Percentiles rank a stretch among this genome's conserved stretches.
Evolutionary conservation across 2,797 vertebrate species (phyloP).

Genomic region (Eurystomus glaucurus): DNA sequence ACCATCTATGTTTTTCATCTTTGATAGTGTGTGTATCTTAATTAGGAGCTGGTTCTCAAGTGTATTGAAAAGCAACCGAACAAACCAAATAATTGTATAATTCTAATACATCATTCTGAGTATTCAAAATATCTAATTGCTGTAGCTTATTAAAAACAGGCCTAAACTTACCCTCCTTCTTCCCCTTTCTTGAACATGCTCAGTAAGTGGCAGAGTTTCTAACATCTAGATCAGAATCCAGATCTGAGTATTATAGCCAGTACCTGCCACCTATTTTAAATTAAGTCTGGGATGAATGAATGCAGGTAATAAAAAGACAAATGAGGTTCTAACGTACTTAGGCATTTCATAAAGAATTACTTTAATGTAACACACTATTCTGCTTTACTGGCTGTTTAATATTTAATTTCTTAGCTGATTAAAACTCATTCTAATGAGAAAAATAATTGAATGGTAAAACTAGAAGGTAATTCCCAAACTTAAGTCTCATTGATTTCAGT

Average conservation of each 20-base stretch:
- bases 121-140: conserved; percentile 53
- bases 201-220: neutral
- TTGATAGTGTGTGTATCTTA: conserved; percentile 65
- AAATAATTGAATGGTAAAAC: conserved; percentile 49
- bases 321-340: conserved; percentile 14
- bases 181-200: neutral
- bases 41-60: conserved; percentile 67
- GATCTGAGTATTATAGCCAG: neutral
- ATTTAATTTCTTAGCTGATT: conserved; percentile 38
- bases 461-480: neutral
- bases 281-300: neutral
- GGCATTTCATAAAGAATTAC: neutral
- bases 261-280: conserved; percentile 9
- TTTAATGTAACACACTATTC: conserved; percentile 17
- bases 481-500: neutral
- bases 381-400: conserved; percentile 47
- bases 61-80: conserved; percentile 65
- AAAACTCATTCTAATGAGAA: conserved; percentile 54
- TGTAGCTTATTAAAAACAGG: conserved; percentile 52
- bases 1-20: conserved; percentile 59
- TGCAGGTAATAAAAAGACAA: conserved; percentile 18
- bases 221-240: conserved; percentile 3
- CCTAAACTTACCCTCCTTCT: conserved; percentile 20
- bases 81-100: conserved; percentile 62
- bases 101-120: conserved; percentile 39